Percentiles rank a stretch among this genome's conserved stretches.
Conservation (phyloP, 2,797 vertebrate genomes). For the Falco concolor region DNA sequence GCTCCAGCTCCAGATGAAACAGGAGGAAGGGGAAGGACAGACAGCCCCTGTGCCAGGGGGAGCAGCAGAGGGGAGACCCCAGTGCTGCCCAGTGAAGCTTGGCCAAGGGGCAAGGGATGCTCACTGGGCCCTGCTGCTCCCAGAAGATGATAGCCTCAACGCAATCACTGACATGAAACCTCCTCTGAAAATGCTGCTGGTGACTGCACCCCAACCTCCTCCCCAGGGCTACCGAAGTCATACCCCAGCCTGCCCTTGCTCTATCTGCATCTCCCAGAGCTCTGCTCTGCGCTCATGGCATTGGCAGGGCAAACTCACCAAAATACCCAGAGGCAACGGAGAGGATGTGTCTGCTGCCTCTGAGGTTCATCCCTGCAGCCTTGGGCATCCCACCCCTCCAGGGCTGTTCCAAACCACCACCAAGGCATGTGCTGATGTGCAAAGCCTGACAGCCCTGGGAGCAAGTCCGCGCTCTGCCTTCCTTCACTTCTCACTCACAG, state of each 20-base stretch:
- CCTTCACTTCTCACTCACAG: not conserved
- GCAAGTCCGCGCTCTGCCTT: not conserved
- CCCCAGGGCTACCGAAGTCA: fast-evolving
- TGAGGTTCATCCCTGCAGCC: too few relatives aligned
- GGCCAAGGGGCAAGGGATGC: not conserved
- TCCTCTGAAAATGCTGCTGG: not conserved
- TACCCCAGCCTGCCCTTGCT: not conserved
- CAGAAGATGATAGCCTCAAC: not conserved
- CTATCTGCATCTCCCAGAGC: not conserved
- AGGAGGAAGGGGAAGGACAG: not conserved
- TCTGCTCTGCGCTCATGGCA: not conserved
- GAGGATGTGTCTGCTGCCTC: not conserved
- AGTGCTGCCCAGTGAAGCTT: not conserved
- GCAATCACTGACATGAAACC: fast-evolving
- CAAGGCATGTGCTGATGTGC: not conserved
- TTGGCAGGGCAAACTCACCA: fast-evolving
- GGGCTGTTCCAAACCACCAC: not conserved
- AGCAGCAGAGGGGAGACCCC: not conserved
- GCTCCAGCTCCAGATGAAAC: not conserved
- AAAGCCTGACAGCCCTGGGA: not conserved
- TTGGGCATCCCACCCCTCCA: not conserved
- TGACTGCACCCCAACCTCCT: too few relatives aligned
- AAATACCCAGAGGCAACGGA: not conserved
- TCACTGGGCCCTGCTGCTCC: too few relatives aligned
- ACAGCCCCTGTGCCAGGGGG: fast-evolving